Evolutionary conservation across 2,113 vertebrate species (phyloP).

Genomic region (Engraulis encrasicolus): DNA sequence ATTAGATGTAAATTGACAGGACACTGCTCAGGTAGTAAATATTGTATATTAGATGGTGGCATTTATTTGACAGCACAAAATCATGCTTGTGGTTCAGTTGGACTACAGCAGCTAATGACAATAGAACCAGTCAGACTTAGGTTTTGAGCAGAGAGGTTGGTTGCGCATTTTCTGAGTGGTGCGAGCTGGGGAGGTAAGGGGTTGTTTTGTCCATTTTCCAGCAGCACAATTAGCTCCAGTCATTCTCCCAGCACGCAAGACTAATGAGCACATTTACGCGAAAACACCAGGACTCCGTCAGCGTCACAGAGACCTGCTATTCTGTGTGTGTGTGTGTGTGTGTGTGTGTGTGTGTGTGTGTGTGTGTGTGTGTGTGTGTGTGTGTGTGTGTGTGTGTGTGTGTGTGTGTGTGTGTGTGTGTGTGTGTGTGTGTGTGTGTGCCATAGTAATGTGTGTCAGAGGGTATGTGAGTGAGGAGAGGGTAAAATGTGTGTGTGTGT

Average conservation of each 20-base stretch:
- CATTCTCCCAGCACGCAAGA: background rate
- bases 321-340: constrained; percentile 4
- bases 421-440: constrained; percentile 32
- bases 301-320: constrained; percentile 19
- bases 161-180: background rate
- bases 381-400: constrained; percentile 36
- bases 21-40: background rate
- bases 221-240: constrained; percentile 19
- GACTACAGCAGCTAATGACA: background rate
- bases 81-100: background rate
- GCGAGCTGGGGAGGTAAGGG: background rate
- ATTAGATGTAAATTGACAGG: background rate
- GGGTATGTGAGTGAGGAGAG: constrained; percentile 19
- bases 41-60: background rate
- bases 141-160: background rate
- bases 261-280: constrained; percentile 15
- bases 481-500: constrained; percentile 33
- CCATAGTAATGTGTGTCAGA: background rate
- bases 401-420: constrained; percentile 26
- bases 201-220: background rate
- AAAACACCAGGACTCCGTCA: constrained; percentile 4
- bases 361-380: constrained; percentile 20
- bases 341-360: constrained; percentile 50
- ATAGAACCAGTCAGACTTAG: background rate
- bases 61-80: background rate